These are phyloP conservation scores for Nycticryphes semicollaris DNA, from an alignment of 2,113 vertebrate genomes.

Conservation along the genomic window DNA sequence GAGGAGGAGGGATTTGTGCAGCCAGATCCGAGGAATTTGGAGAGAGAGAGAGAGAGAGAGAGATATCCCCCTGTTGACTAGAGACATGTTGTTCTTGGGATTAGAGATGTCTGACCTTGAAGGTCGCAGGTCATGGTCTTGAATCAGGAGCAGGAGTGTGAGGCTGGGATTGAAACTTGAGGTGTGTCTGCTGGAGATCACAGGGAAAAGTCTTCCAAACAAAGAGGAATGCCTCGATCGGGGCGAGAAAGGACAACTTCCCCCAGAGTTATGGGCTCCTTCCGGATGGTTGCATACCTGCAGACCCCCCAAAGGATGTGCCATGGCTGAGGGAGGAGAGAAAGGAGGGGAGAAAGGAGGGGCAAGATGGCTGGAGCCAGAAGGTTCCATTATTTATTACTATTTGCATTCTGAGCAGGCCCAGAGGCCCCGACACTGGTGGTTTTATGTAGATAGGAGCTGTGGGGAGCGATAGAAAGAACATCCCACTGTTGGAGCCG, in stretches of 20 bases:
- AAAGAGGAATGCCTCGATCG: background rate
- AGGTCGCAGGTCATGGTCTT: constrained; percentile 46
- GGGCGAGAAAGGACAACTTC: background rate
- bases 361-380: background rate
- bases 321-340: background rate
- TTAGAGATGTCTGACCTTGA: constrained; percentile 61
- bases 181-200: constrained; percentile 37
- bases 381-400: background rate
- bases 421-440: background rate
- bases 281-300: background rate
- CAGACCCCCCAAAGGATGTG: background rate
- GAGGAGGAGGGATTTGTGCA: constrained; percentile 22
- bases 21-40: background rate
- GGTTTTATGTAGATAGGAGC: background rate
- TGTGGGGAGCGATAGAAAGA: background rate
- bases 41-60: background rate
- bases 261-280: background rate
- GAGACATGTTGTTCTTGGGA: constrained; percentile 44
- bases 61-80: background rate
- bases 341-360: background rate
- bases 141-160: background rate
- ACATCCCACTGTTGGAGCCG: background rate
- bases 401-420: background rate
- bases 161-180: constrained; percentile 10
- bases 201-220: background rate